These are phyloP conservation scores for Monodelphis domestica DNA, from an alignment of 2,797 vertebrate species.

Conservation along the genomic window DNA sequence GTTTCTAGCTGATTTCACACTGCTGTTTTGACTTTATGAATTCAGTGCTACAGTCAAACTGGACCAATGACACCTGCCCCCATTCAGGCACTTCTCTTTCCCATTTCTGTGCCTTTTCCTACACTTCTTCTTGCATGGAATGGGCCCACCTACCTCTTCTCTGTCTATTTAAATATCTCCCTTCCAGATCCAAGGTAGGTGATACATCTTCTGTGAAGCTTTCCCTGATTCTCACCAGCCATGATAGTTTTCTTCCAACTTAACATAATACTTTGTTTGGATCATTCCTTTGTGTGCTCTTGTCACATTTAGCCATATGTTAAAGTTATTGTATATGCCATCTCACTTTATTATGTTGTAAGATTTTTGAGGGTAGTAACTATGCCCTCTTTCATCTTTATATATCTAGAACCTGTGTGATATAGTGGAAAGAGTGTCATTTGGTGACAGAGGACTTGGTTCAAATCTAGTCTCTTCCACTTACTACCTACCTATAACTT, in stretches of 20 bases:
- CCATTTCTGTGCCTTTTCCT: no score
- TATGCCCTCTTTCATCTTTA: neutral
- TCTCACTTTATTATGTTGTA: neutral
- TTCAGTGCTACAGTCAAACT: neutral
- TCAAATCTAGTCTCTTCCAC: neutral
- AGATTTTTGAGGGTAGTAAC: neutral
- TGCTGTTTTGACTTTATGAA: neutral
- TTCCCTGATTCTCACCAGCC: neutral
- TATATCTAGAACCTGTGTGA: neutral
- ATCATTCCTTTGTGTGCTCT: neutral
- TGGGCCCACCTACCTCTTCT: neutral
- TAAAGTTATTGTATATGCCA: neutral
- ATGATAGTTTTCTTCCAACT: neutral
- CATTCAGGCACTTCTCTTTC: no score
- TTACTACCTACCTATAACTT: neutral
- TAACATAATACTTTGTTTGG: neutral
- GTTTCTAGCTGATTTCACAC: neutral
- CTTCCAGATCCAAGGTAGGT: neutral
- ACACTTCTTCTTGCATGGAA: no score
- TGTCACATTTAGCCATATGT: neutral
- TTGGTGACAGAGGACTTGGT: neutral
- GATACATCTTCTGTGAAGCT: neutral
- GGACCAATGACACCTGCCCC: neutral
- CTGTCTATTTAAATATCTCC: neutral
- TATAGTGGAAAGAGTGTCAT: neutral